phyloP scores from a whole-genome alignment of 37 sponge, comb jelly and placozoan genomes.

The Ianthella basta region DNA sequence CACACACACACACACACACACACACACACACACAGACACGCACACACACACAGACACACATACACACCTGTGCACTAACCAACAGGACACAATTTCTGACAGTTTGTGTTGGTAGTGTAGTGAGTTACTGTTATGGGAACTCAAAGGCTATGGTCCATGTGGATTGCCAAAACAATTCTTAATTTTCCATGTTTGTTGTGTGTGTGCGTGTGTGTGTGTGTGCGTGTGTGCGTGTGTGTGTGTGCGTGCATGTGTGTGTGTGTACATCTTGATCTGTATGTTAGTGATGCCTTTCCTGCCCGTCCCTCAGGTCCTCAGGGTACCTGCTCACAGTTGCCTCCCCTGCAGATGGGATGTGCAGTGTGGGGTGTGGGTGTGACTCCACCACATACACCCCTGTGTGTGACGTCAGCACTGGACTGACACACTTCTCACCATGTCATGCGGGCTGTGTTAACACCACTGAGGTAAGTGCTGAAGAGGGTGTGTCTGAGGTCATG shows the following conservation, averaged over 20 bases:
- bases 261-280: too few species aligned
- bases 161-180: too few species aligned
- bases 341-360: not conserved
- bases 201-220: too few species aligned
- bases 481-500: slow-evolving; percentile 5
- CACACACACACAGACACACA: not conserved
- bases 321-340: not conserved
- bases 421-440: slow-evolving; percentile 48
- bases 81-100: too few species aligned
- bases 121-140: too few species aligned
- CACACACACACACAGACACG: slow-evolving; percentile 16
- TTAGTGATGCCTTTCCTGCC: not conserved
- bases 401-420: not conserved
- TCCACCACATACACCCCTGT: slow-evolving; percentile 21
- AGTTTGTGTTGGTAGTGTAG: too few species aligned
- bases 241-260: too few species aligned
- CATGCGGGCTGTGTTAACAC: slow-evolving; percentile 39
- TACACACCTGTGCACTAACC: too few species aligned
- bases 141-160: too few species aligned
- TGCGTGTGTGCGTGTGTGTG: too few species aligned
- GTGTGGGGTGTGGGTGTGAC: not conserved
- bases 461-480: not conserved
- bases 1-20: slow-evolving; percentile 35
- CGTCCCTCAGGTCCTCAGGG: not conserved
- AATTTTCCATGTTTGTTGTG: too few species aligned